phyloP scores from a whole-genome alignment of 2,113 vertebrate species.

The Perca schrenkii region DNA sequence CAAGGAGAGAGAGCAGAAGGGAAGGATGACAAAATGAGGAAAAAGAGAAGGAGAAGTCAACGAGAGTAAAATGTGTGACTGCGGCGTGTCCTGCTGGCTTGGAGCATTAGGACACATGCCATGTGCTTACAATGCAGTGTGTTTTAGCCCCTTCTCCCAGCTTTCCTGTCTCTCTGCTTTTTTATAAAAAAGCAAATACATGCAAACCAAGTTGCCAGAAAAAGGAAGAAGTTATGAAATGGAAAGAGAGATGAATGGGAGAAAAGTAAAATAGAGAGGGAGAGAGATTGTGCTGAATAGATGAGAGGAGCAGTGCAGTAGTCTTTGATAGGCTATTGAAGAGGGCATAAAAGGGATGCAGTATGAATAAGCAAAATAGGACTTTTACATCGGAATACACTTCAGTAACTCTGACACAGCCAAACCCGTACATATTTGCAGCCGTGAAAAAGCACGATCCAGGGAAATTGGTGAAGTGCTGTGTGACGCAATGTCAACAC shows the following conservation, averaged over 20 bases:
- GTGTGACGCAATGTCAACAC: slow-evolving; percentile 62
- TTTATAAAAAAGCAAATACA: slow-evolving; percentile 13
- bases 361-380: slow-evolving; percentile 20
- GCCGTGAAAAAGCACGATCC: slow-evolving; percentile 40
- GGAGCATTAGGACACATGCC: slow-evolving; percentile 31
- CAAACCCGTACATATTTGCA: slow-evolving; percentile 2
- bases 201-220: slow-evolving; percentile 7
- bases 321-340: neutral
- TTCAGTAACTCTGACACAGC: slow-evolving; percentile 26
- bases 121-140: slow-evolving; percentile 15
- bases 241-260: neutral
- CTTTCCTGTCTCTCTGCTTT: neutral
- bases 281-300: neutral
- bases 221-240: neutral
- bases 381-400: slow-evolving; percentile 29
- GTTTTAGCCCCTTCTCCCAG: neutral
- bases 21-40: slow-evolving; percentile 44
- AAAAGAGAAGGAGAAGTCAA: slow-evolving; percentile 39
- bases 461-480: slow-evolving; percentile 53
- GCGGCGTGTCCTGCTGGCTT: slow-evolving; percentile 37
- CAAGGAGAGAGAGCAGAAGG: slow-evolving; percentile 42
- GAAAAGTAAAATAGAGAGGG: neutral
- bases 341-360: slow-evolving; percentile 1
- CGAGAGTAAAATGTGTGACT: slow-evolving; percentile 47
- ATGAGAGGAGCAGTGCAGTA: neutral